Base-by-base conservation (phyloP, 2,113 vertebrate genomes). In the Mobula birostris region DNA sequence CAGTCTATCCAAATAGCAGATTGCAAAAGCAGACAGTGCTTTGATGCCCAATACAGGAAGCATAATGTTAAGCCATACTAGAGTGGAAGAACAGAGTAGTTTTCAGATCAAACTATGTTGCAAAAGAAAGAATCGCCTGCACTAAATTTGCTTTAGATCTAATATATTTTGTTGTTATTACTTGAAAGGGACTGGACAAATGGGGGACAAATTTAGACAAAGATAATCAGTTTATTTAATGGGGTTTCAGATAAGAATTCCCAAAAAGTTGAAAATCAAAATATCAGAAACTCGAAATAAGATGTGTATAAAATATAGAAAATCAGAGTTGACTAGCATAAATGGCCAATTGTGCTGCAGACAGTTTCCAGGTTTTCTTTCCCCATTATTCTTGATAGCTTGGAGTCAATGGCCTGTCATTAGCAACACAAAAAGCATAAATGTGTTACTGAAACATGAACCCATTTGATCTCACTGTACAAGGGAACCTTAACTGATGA, bases 51-150 rank as follows among this genome's bases (percentile, higher is more conserved):
- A 97, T 94, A 99, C 98, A 0, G 98, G 98, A 70, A 99, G 97
- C 99, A 99, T 99, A 95, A 99, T 96, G 0, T 98, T 97, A 8
- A 99, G 97, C 98, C 99, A 99, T 95, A 99, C 99, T 99, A 96
- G n/a, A 96, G 95, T 21, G 63, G 87, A 80, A 79, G 95, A 36
- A 94, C 91, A 66, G 29, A 66, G 8, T 12, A 66, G 0, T 14
- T 32, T 66, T 90, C 56, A 85, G 48, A 12, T 19, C 82, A 85
- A 21, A 85, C 32, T 80, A 80, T 80, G 36, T 80, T 36, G 32
- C n/a, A 80, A 79, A 11, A 80, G 17, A 40, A 36, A 36, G 77
- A 83, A 58, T 85, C 11, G 2, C 82, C 58, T 85, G 24, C 2
- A 85, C 24, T 85, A 85, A 58, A 85, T 58, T 29, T 61, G 11